phyloP scores from a whole-genome alignment of 2,113 vertebrate species.

The Gadus macrocephalus region DNA sequence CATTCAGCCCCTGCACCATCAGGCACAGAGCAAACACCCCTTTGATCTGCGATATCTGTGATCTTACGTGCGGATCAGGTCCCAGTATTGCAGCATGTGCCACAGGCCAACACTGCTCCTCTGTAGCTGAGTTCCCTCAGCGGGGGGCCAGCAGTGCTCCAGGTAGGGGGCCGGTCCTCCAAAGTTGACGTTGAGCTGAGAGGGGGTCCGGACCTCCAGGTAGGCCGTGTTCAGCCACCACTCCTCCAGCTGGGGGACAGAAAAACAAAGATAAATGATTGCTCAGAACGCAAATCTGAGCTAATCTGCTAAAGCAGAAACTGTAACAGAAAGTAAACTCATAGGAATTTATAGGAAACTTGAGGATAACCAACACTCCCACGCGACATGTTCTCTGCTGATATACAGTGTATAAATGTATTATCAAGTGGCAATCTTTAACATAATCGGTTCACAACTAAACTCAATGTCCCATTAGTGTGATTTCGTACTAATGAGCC shows the following conservation, averaged over 20 bases:
- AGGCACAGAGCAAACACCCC: background rate
- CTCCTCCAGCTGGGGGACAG: slow-evolving; percentile 82
- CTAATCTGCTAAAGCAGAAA: too few relatives aligned
- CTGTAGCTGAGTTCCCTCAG: slow-evolving; percentile 82
- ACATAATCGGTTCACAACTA: too few relatives aligned
- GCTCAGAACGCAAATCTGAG: too few relatives aligned
- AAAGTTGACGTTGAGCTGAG: slow-evolving; percentile 89
- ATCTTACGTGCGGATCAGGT: slow-evolving; percentile 82
- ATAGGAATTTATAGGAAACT: too few relatives aligned
- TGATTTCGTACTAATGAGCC: too few relatives aligned
- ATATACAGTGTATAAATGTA: too few relatives aligned
- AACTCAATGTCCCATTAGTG: too few relatives aligned
- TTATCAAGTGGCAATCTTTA: too few relatives aligned
- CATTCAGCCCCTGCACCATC: background rate
- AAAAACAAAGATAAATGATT: background rate
- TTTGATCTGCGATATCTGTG: background rate
- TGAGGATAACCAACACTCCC: too few relatives aligned
- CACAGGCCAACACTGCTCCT: slow-evolving; percentile 79
- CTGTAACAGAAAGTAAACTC: too few relatives aligned
- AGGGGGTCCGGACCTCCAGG: slow-evolving; percentile 84
- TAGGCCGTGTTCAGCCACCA: slow-evolving; percentile 93
- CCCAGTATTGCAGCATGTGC: slow-evolving; percentile 87
- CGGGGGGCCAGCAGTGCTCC: slow-evolving; percentile 88
- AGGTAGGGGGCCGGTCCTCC: slow-evolving; percentile 78
- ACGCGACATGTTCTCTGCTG: too few relatives aligned